A percentile compares a stretch with the other conserved stretches of the same genome.
phyloP scores from a whole-genome alignment of 2,797 vertebrate genomes.

The Phoeniculus purpureus region DNA sequence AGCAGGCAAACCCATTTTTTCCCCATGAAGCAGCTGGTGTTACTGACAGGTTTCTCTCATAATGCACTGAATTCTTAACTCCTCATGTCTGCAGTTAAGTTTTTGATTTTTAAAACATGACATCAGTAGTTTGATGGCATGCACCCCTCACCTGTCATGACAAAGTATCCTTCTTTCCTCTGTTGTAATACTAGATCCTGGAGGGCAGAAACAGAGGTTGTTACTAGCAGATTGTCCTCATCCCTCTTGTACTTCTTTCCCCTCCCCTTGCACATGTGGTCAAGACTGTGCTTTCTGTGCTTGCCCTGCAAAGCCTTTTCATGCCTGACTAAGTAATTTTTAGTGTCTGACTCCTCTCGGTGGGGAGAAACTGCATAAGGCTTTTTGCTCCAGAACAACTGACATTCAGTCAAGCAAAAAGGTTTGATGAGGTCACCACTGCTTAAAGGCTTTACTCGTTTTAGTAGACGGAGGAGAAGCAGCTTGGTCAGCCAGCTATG shows the following conservation, averaged over 20 bases:
- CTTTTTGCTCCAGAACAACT: neutral
- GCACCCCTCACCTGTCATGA: neutral
- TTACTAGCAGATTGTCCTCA: neutral
- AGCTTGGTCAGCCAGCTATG: neutral
- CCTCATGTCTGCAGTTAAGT: neutral
- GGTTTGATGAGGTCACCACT: neutral
- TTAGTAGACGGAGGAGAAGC: neutral
- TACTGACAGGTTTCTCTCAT: neutral
- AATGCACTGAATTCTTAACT: neutral
- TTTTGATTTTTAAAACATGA: neutral
- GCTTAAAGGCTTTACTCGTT: rapidly evolving
- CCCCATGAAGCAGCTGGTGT: neutral
- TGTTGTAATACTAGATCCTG: neutral
- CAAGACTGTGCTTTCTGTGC: neutral
- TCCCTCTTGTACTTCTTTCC: neutral
- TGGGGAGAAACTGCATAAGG: neutral
- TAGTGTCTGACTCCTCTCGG: neutral
- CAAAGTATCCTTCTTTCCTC: neutral
- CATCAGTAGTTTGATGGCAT: neutral
- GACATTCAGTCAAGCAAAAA: neutral
- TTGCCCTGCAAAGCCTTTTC: neutral
- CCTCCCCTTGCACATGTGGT: rapidly evolving
- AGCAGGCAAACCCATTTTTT: conserved; percentile 25
- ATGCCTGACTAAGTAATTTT: neutral
- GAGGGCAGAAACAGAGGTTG: neutral